Percentiles rank a stretch among this genome's conserved stretches.
phyloP scores from a whole-genome alignment of 1,140 invertebrate genomes.

The Drosophila rhopaloa region DNA sequence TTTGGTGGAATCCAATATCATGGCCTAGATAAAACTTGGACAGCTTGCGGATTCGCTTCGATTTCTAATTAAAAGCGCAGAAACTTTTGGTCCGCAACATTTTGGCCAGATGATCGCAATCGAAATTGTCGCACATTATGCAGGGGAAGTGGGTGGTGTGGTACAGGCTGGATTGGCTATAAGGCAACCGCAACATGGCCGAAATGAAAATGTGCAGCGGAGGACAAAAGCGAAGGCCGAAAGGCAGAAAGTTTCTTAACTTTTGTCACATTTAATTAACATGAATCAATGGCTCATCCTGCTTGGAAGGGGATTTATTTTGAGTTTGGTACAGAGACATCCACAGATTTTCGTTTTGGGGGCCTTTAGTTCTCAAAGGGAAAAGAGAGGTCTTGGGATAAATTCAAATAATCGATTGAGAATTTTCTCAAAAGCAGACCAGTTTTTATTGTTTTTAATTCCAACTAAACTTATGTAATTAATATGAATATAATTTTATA shows the following conservation, averaged over 20 bases:
- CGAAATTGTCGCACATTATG: slow-evolving; percentile 56
- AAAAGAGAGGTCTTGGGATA: too few relatives aligned
- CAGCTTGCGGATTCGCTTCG: slow-evolving; percentile 59
- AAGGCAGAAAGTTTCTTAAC: slow-evolving; percentile 50
- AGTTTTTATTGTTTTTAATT: too few relatives aligned
- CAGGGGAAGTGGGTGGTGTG: neutral
- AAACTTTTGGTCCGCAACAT: slow-evolving; percentile 49
- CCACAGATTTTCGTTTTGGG: neutral
- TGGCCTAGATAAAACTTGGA: slow-evolving; percentile 54
- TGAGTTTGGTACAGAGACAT: neutral
- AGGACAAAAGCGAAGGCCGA: slow-evolving; percentile 14
- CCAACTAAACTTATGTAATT: too few relatives aligned
- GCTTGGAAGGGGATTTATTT: slow-evolving; percentile 1
- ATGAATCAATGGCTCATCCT: slow-evolving; percentile 66
- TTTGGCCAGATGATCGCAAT: slow-evolving; percentile 64
- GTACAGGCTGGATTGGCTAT: slow-evolving; percentile 8
- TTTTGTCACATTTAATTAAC: slow-evolving; percentile 79
- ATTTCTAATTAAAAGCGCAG: slow-evolving; percentile 77
- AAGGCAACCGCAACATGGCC: slow-evolving; percentile 47
- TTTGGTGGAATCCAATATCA: slow-evolving; percentile 23
- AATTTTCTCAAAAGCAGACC: too few relatives aligned
- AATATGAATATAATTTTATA: too few relatives aligned
- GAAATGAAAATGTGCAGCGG: slow-evolving; percentile 52
- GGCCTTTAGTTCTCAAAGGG: neutral
- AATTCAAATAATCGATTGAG: too few relatives aligned